Conservation (phyloP, 1,140 invertebrate genomes). For the Cryptotermes secundus region DNA sequence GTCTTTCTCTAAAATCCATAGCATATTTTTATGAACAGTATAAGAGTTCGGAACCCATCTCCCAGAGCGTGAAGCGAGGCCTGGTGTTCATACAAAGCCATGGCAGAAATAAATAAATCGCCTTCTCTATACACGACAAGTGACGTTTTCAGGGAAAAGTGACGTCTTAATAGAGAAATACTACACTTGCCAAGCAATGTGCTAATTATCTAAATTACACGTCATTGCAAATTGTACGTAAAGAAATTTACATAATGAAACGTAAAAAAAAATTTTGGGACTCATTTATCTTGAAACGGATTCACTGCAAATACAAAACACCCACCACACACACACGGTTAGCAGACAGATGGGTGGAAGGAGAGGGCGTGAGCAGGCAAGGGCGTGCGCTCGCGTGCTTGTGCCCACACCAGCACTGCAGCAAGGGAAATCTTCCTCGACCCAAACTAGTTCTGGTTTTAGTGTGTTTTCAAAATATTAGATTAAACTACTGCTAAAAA, state of each 20-base stretch:
- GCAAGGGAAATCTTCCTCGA: not conserved
- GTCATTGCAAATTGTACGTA: not conserved
- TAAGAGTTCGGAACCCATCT: not conserved
- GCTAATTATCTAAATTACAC: not conserved
- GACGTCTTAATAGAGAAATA: not conserved
- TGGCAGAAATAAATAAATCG: not conserved
- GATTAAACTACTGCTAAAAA: constrained; percentile 17
- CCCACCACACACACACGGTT: constrained; percentile 1
- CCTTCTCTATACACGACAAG: constrained; percentile 28
- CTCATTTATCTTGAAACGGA: not conserved
- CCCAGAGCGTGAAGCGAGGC: constrained; percentile 25
- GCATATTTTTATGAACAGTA: not conserved
- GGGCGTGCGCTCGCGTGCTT: not conserved
- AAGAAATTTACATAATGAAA: not conserved
- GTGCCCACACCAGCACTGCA: not conserved
- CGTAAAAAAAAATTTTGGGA: not conserved
- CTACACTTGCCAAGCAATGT: not conserved
- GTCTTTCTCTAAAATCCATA: not conserved
- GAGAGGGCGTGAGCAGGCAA: not conserved
- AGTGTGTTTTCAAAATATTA: constrained; percentile 3
- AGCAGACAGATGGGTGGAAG: not conserved
- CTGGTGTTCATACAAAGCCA: constrained; percentile 32
- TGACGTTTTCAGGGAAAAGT: not conserved
- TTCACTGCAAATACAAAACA: constrained; percentile 1
- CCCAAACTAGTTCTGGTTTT: not conserved